Percentiles rank a stretch among this genome's conserved stretches.
phyloP scores from a whole-genome alignment of 92 coral and sea anemone genomes.

The Paragorgia papillata region DNA sequence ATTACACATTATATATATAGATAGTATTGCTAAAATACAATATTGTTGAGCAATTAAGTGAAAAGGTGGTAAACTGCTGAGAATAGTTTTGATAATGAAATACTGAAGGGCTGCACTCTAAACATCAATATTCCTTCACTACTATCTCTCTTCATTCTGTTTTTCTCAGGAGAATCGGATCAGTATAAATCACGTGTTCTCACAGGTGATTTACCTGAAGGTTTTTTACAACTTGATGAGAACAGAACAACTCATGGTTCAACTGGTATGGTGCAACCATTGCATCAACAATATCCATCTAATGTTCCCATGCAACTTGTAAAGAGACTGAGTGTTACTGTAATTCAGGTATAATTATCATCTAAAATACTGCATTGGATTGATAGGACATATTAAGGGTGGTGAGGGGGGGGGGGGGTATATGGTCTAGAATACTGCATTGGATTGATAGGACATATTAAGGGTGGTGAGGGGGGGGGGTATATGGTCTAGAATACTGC shows the following conservation, averaged over 20 bases:
- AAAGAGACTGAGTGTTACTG: constrained; percentile 83
- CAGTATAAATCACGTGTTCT: constrained; percentile 68
- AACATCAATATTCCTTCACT: too few relatives aligned
- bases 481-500: not conserved
- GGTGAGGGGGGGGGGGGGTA: too few relatives aligned
- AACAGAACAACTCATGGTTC: constrained; percentile 43
- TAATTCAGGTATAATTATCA: constrained; percentile 71
- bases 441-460: not conserved
- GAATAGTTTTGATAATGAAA: too few relatives aligned
- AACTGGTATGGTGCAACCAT: constrained; percentile 44
- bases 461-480: too few relatives aligned
- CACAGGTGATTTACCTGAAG: constrained; percentile 97
- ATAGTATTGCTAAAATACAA: too few relatives aligned
- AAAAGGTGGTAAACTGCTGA: too few relatives aligned
- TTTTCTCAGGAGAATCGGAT: not conserved
- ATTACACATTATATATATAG: too few relatives aligned
- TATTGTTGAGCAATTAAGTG: too few relatives aligned
- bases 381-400: not conserved
- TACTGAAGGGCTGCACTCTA: too few relatives aligned
- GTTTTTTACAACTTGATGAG: constrained; percentile 60
- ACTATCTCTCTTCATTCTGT: too few relatives aligned
- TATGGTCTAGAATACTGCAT: not conserved
- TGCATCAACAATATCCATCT: constrained; percentile 45
- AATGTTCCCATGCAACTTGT: constrained; percentile 59
- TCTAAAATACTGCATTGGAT: not conserved